A percentile compares a stretch with the other conserved stretches of the same genome.
phyloP scores from a whole-genome alignment of 2,113 vertebrate genomes.

The Rhinopithecus roxellana region DNA sequence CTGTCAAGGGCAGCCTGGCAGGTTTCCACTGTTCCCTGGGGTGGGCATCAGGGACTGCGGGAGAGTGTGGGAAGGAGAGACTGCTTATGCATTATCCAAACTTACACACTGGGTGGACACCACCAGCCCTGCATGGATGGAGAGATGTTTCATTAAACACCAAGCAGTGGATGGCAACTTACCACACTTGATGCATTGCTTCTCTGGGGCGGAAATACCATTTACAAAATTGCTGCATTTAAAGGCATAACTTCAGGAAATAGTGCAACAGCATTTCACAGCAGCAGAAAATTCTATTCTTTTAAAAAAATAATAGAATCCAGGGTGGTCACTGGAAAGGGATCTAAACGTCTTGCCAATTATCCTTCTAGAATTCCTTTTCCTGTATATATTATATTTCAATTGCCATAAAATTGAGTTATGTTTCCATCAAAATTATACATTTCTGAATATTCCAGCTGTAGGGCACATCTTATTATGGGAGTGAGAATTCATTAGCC shows the following conservation, averaged over 20 bases:
- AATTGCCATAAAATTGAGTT: conserved; percentile 49
- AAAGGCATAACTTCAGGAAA: background rate
- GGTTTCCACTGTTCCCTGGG: background rate
- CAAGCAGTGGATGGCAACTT: background rate
- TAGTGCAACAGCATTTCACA: background rate
- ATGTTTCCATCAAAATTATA: conserved; percentile 48
- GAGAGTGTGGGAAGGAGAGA: background rate
- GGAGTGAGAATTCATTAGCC: conserved; percentile 43
- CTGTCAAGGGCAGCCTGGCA: background rate
- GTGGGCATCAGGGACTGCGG: background rate
- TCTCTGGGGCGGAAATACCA: background rate
- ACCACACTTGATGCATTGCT: background rate
- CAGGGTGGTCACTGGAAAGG: conserved; percentile 9
- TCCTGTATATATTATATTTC: conserved; percentile 28
- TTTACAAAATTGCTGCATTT: background rate
- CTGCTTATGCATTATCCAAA: accelerated
- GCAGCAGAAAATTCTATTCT: background rate
- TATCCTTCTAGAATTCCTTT: conserved; percentile 7
- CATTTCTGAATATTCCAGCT: conserved; percentile 37
- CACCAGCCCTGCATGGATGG: accelerated
- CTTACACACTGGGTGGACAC: accelerated
- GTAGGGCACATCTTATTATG: conserved; percentile 31
- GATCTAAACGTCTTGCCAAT: conserved; percentile 19
- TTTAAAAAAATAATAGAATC: background rate
- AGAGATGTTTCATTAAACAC: background rate